Conservation (phyloP, 2,888 invertebrate genomes). For the Drosophila limbata region DNA sequence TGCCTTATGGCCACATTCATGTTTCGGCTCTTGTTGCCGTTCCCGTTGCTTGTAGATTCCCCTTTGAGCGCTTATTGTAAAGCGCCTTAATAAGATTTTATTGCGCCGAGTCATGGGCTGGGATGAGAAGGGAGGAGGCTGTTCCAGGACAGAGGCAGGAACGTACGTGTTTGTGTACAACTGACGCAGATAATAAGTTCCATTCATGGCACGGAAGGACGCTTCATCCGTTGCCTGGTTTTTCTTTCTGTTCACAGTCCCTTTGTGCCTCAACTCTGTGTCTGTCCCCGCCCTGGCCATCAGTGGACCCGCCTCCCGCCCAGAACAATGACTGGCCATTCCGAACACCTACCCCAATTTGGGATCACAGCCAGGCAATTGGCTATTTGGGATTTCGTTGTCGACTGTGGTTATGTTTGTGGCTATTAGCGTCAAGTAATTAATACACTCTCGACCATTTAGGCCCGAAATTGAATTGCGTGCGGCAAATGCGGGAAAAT, state of each 20-base stretch:
- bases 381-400: constrained; percentile 43
- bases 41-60: constrained; percentile 31
- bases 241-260: constrained; percentile 24
- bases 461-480: constrained; percentile 38
- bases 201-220: constrained; percentile 36
- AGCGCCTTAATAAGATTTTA: constrained; percentile 81
- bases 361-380: constrained; percentile 22
- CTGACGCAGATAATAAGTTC: constrained; percentile 78
- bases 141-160: not conserved
- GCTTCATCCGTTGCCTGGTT: constrained; percentile 32
- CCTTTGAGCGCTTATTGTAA: constrained; percentile 66
- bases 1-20: constrained; percentile 25
- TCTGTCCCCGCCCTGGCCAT: constrained; percentile 25
- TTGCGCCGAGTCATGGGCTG: constrained; percentile 77
- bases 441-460: constrained; percentile 42
- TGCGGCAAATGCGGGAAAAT: constrained; percentile 31
- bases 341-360: constrained; percentile 42
- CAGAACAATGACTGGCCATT: constrained; percentile 52
- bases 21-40: constrained; percentile 1
- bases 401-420: constrained; percentile 53
- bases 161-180: constrained; percentile 74
- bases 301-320: constrained; percentile 14
- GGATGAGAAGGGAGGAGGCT: constrained; percentile 11
- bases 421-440: constrained; percentile 61
- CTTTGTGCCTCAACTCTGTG: constrained; percentile 3